phyloP scores from a whole-genome alignment of 2,797 vertebrate genomes.

The Artibeus jamaicensis region DNA sequence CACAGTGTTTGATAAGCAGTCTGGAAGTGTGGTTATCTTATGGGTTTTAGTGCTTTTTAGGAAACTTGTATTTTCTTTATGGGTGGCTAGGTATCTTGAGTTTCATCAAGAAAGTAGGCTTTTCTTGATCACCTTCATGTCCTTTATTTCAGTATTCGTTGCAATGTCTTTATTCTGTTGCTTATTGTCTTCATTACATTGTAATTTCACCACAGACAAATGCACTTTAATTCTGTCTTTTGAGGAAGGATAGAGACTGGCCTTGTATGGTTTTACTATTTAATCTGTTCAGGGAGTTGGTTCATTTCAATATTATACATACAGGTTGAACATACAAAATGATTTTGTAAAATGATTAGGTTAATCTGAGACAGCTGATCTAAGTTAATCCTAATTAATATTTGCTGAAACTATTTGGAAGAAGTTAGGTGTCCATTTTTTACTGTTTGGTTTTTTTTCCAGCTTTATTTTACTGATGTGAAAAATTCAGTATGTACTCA shows the following conservation, averaged over 20 bases:
- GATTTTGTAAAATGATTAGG: conserved; percentile 75
- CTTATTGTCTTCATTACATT: conserved; percentile 74
- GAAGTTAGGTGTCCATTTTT: conserved; percentile 67
- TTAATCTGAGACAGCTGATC: conserved; percentile 73
- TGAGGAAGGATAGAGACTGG: conserved; percentile 71
- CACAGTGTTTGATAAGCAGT: conserved; percentile 35
- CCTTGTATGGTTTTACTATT: conserved; percentile 70
- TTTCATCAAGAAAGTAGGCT: conserved; percentile 55
- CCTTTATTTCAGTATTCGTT: conserved; percentile 68
- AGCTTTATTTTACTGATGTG: conserved; percentile 65
- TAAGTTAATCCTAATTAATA: conserved; percentile 68
- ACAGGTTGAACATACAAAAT: conserved; percentile 63
- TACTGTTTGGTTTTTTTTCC: conserved; percentile 35
- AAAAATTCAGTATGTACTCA: conserved; percentile 73
- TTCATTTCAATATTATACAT: conserved; percentile 75
- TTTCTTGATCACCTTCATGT: conserved; percentile 71
- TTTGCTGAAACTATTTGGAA: conserved; percentile 69
- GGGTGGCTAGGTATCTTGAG: conserved; percentile 66
- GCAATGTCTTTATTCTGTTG: conserved; percentile 66
- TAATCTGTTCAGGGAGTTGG: conserved; percentile 73
- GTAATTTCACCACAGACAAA: conserved; percentile 66
- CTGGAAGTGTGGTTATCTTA: conserved; percentile 61
- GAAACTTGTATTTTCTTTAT: conserved; percentile 62
- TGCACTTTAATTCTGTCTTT: conserved; percentile 51
- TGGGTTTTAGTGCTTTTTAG: conserved; percentile 53